phyloP scores from a whole-genome alignment of 30 jellyfish, hydroid and myxozoan species.

The Sanderia malayensis region DNA sequence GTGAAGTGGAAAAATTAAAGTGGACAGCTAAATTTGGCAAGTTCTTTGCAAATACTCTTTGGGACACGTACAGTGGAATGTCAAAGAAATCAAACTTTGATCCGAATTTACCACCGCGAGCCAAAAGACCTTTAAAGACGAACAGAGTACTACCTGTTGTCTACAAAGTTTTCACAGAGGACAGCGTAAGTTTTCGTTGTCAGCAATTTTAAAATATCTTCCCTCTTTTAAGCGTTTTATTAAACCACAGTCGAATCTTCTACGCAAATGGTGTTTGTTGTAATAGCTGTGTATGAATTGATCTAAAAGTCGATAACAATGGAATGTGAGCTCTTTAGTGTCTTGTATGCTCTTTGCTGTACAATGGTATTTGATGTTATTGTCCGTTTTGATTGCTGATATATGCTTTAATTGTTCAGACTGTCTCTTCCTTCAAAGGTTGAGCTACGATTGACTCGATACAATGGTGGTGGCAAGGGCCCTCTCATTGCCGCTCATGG shows the following conservation, averaged over 20 bases:
- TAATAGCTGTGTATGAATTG: too few species aligned
- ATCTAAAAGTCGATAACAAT: too few species aligned
- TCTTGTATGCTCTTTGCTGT: too few species aligned
- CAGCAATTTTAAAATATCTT: not conserved
- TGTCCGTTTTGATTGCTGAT: too few species aligned
- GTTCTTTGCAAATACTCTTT: constrained; percentile 9
- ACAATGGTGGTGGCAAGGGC: constrained; percentile 76
- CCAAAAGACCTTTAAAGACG: not conserved
- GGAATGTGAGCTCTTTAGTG: too few species aligned
- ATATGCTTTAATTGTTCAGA: too few species aligned
- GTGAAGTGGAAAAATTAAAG: constrained; percentile 11
- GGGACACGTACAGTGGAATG: not conserved
- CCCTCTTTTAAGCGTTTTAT: too few species aligned
- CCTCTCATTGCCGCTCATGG: constrained; percentile 64
- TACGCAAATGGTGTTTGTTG: too few species aligned
- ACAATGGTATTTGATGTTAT: too few species aligned
- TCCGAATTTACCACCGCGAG: not conserved
- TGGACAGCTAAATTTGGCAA: constrained; percentile 31
- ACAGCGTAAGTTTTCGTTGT: not conserved
- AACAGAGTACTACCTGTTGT: not conserved
- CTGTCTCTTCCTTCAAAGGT: constrained; percentile 37
- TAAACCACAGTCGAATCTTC: too few species aligned
- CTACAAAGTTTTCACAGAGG: not conserved
- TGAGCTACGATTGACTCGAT: constrained; percentile 65
- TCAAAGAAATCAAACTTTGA: not conserved